A percentile compares a stretch with the other conserved stretches of the same genome.
These are phyloP conservation scores for Erinaceus europaeus DNA, from an alignment of 2,113 vertebrate genomes.

Conservation along the genomic window DNA sequence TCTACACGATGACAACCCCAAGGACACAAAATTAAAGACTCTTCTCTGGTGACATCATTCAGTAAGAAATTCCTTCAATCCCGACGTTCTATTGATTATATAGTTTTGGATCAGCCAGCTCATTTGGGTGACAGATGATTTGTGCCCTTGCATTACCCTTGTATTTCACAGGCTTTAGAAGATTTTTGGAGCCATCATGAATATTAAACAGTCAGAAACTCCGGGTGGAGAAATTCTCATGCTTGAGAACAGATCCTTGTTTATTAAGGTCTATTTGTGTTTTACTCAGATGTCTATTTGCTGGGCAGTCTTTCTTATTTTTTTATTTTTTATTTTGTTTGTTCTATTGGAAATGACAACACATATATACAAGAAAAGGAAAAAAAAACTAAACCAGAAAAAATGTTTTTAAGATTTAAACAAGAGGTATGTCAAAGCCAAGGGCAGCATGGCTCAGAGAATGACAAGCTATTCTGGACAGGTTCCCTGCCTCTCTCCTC, in stretches of 20 bases:
- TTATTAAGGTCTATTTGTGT: slow-evolving; percentile 18
- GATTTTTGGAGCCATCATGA: slow-evolving; percentile 30
- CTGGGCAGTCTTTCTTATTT: too few relatives aligned
- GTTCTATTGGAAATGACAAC: not conserved
- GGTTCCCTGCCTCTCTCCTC: slow-evolving; percentile 49
- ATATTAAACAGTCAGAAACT: slow-evolving; percentile 39
- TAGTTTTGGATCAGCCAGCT: slow-evolving; percentile 9
- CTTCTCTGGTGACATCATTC: slow-evolving; percentile 10
- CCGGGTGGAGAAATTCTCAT: slow-evolving; percentile 20
- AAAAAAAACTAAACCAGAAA: too few relatives aligned
- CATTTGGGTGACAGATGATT: slow-evolving; percentile 41
- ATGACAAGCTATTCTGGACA: not conserved
- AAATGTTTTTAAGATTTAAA: slow-evolving; percentile 22
- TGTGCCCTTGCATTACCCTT: slow-evolving; percentile 44
- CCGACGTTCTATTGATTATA: slow-evolving; percentile 15
- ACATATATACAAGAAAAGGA: not conserved
- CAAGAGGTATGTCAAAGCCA: not conserved
- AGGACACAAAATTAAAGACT: not conserved
- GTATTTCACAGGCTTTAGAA: slow-evolving; percentile 35
- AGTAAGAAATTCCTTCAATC: not conserved
- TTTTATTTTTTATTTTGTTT: slow-evolving; percentile 18
- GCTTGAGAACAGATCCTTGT: not conserved
- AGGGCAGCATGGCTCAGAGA: slow-evolving; percentile 16
- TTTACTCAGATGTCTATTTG: slow-evolving; percentile 5
- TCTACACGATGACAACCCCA: not conserved